Conservation (phyloP, 2,113 vertebrate genomes). For the Sinocyclocheilus anshuiensis region DNA sequence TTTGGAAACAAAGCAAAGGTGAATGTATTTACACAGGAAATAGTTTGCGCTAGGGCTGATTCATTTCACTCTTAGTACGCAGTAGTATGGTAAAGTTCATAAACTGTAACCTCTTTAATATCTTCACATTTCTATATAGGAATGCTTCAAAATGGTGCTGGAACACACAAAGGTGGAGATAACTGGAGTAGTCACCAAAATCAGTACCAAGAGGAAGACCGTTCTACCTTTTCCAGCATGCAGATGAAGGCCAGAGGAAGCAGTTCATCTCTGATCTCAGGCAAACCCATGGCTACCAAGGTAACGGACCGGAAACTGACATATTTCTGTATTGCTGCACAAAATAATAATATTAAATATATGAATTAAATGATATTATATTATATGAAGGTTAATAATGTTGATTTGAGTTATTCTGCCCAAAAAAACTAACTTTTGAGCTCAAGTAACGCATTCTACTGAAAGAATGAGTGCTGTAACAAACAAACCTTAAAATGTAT, state of each 20-base stretch:
- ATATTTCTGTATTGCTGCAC: neutral
- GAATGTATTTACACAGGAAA: neutral
- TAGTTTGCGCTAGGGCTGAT: neutral
- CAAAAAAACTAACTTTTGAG: neutral
- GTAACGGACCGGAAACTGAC: neutral
- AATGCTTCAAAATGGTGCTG: constrained; percentile 50
- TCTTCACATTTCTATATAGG: constrained; percentile 14
- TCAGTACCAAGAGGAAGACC: constrained; percentile 7
- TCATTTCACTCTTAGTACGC: neutral
- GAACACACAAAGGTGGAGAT: constrained; percentile 31
- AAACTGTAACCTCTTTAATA: neutral
- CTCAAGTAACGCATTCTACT: neutral
- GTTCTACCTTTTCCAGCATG: constrained; percentile 21
- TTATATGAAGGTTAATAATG: neutral
- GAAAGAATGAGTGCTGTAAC: neutral
- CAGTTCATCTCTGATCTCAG: constrained; percentile 25
- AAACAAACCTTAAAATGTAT: neutral
- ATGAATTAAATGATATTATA: neutral
- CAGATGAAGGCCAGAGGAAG: neutral
- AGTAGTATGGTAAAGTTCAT: neutral
- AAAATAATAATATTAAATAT: neutral
- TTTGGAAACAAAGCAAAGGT: constrained; percentile 9
- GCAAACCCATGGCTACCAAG: constrained; percentile 45
- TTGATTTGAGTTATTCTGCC: neutral
- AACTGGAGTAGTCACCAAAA: constrained; percentile 23